Percentiles rank a stretch among this genome's conserved stretches.
Evolutionary conservation across 2,888 invertebrate genomes (phyloP).

Genomic region (Muschampia plurimacula): DNA sequence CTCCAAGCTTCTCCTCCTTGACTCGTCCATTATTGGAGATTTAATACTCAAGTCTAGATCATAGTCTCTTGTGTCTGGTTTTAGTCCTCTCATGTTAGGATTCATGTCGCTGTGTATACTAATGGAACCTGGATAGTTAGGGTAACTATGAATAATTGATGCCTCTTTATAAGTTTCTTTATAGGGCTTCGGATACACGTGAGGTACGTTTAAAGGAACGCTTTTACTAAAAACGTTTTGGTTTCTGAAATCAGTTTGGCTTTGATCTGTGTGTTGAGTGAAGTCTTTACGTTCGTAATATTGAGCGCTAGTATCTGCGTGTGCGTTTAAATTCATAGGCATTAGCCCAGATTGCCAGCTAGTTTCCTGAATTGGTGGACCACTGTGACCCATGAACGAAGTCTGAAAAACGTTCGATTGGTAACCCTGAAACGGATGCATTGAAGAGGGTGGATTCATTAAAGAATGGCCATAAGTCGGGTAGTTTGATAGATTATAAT

Average conservation of each 20-base stretch:
- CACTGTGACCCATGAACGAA: slow-evolving; percentile 53
- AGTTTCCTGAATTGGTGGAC: slow-evolving; percentile 49
- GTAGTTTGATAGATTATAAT: slow-evolving; percentile 62
- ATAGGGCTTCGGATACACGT: slow-evolving; percentile 59
- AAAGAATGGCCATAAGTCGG: slow-evolving; percentile 57
- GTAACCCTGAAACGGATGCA: slow-evolving; percentile 55
- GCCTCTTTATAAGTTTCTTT: slow-evolving; percentile 57
- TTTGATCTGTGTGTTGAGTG: slow-evolving; percentile 18
- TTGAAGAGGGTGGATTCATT: slow-evolving; percentile 48
- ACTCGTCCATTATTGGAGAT: slow-evolving; percentile 47
- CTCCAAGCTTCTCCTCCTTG: slow-evolving; percentile 66
- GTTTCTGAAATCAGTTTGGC: slow-evolving; percentile 38
- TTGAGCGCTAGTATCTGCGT: slow-evolving; percentile 50
- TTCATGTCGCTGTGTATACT: neutral
- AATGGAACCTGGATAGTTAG: slow-evolving; percentile 39
- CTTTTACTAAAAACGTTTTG: slow-evolving; percentile 45
- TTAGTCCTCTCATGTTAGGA: slow-evolving; percentile 34
- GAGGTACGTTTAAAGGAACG: slow-evolving; percentile 61
- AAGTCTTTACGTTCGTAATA: slow-evolving; percentile 46
- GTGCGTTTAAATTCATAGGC: slow-evolving; percentile 65
- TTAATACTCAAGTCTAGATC: slow-evolving; percentile 40
- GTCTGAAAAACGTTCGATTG: slow-evolving; percentile 57
- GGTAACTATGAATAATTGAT: slow-evolving; percentile 17
- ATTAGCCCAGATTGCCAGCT: slow-evolving; percentile 60
- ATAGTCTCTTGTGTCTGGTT: slow-evolving; percentile 30